phyloP scores from a whole-genome alignment of 2,888 invertebrate genomes.

The Alcis repandata region DNA sequence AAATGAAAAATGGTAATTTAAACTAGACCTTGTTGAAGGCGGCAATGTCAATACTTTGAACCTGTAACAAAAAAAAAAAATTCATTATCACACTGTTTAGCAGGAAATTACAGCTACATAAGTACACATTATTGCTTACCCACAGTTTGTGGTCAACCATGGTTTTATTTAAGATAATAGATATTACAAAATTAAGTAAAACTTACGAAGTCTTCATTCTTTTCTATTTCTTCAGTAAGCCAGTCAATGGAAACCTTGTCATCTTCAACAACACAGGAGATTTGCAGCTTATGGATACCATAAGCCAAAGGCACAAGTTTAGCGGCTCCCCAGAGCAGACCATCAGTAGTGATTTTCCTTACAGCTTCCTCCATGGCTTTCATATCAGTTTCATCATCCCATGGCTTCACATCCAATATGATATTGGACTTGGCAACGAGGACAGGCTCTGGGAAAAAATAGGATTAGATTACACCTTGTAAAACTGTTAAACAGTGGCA shows the following conservation, averaged over 20 bases:
- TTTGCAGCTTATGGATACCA: constrained; percentile 96
- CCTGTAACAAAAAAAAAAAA: constrained; percentile 72
- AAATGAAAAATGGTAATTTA: constrained; percentile 2
- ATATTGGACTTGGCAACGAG: constrained; percentile 98
- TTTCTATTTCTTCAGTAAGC: constrained; percentile 95
- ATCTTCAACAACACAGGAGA: constrained; percentile 97
- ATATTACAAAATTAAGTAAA: too few relatives aligned
- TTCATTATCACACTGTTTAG: background rate
- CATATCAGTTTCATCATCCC: constrained; percentile 98
- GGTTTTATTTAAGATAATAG: too few relatives aligned
- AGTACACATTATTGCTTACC: too few relatives aligned
- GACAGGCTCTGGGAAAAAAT: constrained; percentile 90
- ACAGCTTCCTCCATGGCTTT: constrained; percentile 93
- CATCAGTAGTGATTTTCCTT: constrained; percentile 92
- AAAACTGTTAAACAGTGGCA: too few relatives aligned
- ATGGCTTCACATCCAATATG: constrained; percentile 97
- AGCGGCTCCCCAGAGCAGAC: constrained; percentile 97
- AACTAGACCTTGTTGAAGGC: constrained; percentile 97
- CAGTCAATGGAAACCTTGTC: constrained; percentile 97
- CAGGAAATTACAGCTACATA: too few relatives aligned
- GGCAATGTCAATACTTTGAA: constrained; percentile 97
- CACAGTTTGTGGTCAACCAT: too few relatives aligned
- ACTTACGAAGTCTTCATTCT: constrained; percentile 92
- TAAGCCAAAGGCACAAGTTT: constrained; percentile 96
- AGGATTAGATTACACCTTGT: too few relatives aligned